Base-by-base conservation (phyloP, 1,140 invertebrate genomes). In the Cydia amplana region DNA sequence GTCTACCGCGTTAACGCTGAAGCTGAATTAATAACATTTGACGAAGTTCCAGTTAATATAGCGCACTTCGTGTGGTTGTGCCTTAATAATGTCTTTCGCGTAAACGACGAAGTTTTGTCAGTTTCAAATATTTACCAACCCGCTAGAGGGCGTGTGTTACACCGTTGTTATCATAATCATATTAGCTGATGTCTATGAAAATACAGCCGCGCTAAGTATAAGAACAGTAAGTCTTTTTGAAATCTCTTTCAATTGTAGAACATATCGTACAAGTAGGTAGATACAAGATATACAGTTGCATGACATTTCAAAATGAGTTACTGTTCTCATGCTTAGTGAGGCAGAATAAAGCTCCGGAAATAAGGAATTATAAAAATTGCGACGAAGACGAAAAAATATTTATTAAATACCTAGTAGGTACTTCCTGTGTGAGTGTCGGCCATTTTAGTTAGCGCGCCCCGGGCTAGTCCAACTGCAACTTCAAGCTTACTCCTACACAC, bases 111-210 rank as follows among this genome's bases (percentile, higher is more conserved):
- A 70, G 65, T 70, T 70, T 70, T 70, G 65, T 70, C 36, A 70
- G 65, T 70, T 70, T 43, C 65, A 70, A 70, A 70, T 70, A 70
- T 70, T 70, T 70, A 70, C 65, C 32, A 43, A 40, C 32, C 65
- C 65, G n/a, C 64, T 14, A 32, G 3, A 16, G 64, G 64, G 2
- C 64, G 64, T 7, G 6, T 14, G 1, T 67, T 9, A 67, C 64
- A 67, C 64, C 64, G 63, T 64, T 46, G 43, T 46, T 0, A 46
- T 46, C 14, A 14, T 46, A 12, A 46, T 14, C 43, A 16, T 43
- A 43, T 43, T 43, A 43, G 40, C 9, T 2, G 9, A 10, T 43
- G 40, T 43, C 10, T 0, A 32, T 5, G 32, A n/a, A n/a, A n/a
- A n/a, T n/a, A n/a, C n/a, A n/a, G 2, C 28, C 28, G 28, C 28